Evolutionary conservation across 2,113 vertebrate genomes (phyloP).

Genomic region (Cettia cetti): DNA sequence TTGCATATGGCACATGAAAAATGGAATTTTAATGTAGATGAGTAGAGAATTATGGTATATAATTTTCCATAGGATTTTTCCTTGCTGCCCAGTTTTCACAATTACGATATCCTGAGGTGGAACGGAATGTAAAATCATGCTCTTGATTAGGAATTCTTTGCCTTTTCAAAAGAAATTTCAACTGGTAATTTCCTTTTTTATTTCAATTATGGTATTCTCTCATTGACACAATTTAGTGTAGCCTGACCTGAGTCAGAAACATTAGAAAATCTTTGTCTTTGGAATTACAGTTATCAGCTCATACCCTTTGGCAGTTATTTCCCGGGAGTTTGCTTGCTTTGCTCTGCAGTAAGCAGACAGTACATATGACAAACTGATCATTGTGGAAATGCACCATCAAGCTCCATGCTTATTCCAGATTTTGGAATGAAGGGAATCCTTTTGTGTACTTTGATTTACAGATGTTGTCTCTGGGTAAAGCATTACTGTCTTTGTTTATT

Average conservation of each 20-base stretch:
- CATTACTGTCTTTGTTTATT: neutral
- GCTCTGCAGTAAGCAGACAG: neutral
- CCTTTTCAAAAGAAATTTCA: neutral
- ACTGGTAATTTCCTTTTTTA: neutral
- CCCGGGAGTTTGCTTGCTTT: neutral
- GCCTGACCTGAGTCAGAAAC: neutral
- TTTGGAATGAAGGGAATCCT: neutral
- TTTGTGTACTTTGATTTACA: neutral
- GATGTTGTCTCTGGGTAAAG: neutral
- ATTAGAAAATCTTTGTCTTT: neutral
- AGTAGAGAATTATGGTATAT: neutral
- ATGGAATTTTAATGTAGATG: neutral
- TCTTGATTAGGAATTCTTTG: conserved; percentile 20
- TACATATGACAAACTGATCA: neutral
- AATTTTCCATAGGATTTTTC: neutral
- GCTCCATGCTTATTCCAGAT: neutral
- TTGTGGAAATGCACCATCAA: neutral
- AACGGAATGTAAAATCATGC: neutral
- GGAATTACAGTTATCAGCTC: neutral
- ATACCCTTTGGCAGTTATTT: neutral
- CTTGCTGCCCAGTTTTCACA: neutral
- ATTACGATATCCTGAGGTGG: neutral
- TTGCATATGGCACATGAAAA: neutral
- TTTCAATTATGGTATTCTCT: neutral
- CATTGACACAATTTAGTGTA: neutral